Percentiles rank a stretch among this genome's conserved stretches.
Conservation (phyloP, 2,888 invertebrate genomes). For the Drosophila neonasuta region DNA sequence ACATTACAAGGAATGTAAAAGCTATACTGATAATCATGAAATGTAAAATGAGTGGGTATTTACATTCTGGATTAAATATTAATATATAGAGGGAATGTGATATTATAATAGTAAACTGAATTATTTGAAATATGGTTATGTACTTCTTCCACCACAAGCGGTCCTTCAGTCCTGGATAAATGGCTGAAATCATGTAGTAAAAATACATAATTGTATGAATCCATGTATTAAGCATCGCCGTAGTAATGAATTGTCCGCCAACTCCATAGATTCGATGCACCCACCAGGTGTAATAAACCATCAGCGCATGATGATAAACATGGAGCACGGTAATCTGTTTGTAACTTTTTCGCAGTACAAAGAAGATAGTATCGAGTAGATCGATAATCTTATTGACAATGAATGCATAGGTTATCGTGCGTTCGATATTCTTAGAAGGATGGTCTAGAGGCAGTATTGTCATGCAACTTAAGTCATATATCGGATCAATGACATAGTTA, state of each 20-base stretch:
- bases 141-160: slow-evolving; percentile 29
- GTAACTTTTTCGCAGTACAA: slow-evolving; percentile 32
- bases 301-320: slow-evolving; percentile 18
- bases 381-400: slow-evolving; percentile 29
- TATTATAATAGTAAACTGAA: slow-evolving; percentile 14
- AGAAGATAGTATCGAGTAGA: slow-evolving; percentile 28
- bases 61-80: slow-evolving; percentile 7
- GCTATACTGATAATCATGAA: not conserved
- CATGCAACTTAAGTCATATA: slow-evolving; percentile 11
- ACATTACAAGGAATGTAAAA: slow-evolving; percentile 1
- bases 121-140: slow-evolving; percentile 13
- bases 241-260: slow-evolving; percentile 10
- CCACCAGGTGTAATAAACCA: slow-evolving; percentile 14
- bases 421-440: slow-evolving; percentile 14
- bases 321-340: slow-evolving; percentile 29
- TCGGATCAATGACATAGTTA: not conserved
- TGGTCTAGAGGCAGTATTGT: not conserved
- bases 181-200: slow-evolving; percentile 16
- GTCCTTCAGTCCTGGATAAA: not conserved
- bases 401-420: not conserved
- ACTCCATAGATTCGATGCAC: slow-evolving; percentile 12
- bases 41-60: not conserved
- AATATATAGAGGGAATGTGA: slow-evolving; percentile 4
- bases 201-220: slow-evolving; percentile 21
- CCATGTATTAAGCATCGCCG: slow-evolving; percentile 10